Percentiles rank a stretch among this genome's conserved stretches.
Conservation (phyloP, 2,113 vertebrate species). For the Miniopterus natalensis region DNA sequence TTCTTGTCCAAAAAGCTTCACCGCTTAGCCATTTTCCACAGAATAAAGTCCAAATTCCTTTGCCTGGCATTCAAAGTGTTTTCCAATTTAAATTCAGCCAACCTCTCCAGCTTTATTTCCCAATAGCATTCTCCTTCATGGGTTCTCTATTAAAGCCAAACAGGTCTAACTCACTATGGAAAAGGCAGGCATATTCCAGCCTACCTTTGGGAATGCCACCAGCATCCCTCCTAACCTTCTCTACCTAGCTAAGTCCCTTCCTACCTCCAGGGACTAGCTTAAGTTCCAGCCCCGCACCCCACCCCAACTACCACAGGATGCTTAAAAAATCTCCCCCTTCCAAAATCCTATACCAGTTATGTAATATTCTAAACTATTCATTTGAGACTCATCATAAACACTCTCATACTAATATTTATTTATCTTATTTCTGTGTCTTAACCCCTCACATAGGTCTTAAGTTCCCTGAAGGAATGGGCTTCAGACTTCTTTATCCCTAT, state of each 20-base stretch:
- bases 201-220: neutral
- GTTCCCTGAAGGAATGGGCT: neutral
- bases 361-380: neutral
- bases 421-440: slow-evolving; percentile 43
- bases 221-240: neutral
- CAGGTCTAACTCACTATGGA: neutral
- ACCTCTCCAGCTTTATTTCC: neutral
- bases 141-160: neutral
- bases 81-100: neutral
- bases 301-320: neutral
- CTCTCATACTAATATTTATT: neutral
- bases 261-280: neutral
- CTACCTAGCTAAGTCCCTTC: neutral
- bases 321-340: neutral
- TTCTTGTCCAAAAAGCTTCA: neutral
- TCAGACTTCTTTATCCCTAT: slow-evolving; percentile 4
- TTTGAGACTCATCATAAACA: neutral
- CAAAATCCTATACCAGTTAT: neutral
- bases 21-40: neutral
- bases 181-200: neutral
- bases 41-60: slow-evolving; percentile 17
- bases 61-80: slow-evolving; percentile 11
- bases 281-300: neutral
- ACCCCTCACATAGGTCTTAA: slow-evolving; percentile 21
- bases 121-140: neutral